phyloP scores from a whole-genome alignment of 2,113 vertebrate species.

The Ceratotherium simum region DNA sequence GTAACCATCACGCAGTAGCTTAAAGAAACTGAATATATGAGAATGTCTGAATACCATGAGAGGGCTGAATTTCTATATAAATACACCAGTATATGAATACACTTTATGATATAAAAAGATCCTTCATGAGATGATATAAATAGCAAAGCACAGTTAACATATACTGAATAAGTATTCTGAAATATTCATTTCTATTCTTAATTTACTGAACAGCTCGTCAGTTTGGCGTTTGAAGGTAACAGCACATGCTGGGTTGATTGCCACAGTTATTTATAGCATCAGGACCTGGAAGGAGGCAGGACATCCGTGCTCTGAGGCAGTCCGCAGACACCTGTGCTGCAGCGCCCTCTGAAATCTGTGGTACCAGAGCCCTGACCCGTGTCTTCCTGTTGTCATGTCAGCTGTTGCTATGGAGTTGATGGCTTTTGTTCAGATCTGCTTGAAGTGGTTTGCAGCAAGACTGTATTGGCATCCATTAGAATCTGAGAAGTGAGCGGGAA shows the following conservation, averaged over 20 bases:
- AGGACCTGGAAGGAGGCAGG: neutral
- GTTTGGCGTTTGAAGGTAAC: neutral
- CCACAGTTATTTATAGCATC: neutral
- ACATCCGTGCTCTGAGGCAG: neutral
- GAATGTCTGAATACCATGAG: conserved; percentile 66
- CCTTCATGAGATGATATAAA: neutral
- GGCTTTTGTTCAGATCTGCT: neutral
- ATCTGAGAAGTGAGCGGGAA: neutral
- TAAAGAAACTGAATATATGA: conserved; percentile 66
- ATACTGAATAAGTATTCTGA: neutral
- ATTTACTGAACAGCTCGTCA: neutral
- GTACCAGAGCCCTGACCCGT: neutral
- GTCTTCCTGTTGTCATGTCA: neutral
- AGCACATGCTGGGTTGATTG: neutral
- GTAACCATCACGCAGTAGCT: conserved; percentile 72
- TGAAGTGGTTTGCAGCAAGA: neutral
- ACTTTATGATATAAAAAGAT: neutral
- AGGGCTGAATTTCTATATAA: conserved; percentile 43
- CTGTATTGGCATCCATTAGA: neutral
- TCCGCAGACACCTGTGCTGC: neutral
- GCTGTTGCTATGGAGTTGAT: neutral
- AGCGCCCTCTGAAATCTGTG: fast-evolving
- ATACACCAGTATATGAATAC: neutral
- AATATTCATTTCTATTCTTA: neutral
- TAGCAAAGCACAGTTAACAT: neutral